Conservation (phyloP, 1,140 invertebrate genomes). For the Neodiprion lecontei region DNA sequence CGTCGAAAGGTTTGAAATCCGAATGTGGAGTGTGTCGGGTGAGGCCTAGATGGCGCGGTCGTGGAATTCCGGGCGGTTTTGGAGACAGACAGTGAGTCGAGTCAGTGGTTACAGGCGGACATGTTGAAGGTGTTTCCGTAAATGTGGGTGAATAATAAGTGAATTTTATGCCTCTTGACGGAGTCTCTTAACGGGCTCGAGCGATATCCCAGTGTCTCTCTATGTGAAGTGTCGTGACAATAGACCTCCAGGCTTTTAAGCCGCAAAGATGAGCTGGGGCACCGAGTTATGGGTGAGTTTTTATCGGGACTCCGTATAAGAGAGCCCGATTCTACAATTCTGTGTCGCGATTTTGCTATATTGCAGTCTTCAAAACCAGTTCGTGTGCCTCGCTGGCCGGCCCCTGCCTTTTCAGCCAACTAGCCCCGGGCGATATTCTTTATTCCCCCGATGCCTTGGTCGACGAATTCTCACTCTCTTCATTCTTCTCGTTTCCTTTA, state of each 20-base stretch:
- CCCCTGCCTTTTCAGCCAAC: conserved; percentile 14
- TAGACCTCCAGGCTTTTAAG: conserved; percentile 35
- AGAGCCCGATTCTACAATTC: conserved; percentile 10
- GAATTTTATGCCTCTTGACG: conserved; percentile 31
- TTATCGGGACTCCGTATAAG: neutral
- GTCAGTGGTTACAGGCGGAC: conserved; percentile 53
- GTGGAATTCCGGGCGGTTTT: conserved; percentile 45
- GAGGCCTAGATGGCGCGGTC: conserved; percentile 28
- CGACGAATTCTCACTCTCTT: neutral
- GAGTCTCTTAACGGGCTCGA: conserved; percentile 37
- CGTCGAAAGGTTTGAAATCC: neutral
- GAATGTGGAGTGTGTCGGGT: neutral
- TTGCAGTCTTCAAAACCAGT: conserved; percentile 13
- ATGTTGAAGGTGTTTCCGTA: conserved; percentile 49
- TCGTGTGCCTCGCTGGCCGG: conserved; percentile 10
- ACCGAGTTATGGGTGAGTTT: conserved; percentile 68
- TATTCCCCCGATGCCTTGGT: neutral
- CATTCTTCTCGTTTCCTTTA: neutral
- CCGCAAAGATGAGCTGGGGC: conserved; percentile 66
- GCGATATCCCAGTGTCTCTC: conserved; percentile 35
- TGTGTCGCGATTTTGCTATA: conserved; percentile 18
- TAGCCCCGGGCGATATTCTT: conserved; percentile 13
- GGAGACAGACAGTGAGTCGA: conserved; percentile 38
- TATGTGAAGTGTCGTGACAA: conserved; percentile 49
- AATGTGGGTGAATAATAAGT: conserved; percentile 38